Evolutionary conservation across 2,888 invertebrate genomes (phyloP), one percentile per base, ranked within the genome.

Genomic region (Drosophila antonietae): DNA sequence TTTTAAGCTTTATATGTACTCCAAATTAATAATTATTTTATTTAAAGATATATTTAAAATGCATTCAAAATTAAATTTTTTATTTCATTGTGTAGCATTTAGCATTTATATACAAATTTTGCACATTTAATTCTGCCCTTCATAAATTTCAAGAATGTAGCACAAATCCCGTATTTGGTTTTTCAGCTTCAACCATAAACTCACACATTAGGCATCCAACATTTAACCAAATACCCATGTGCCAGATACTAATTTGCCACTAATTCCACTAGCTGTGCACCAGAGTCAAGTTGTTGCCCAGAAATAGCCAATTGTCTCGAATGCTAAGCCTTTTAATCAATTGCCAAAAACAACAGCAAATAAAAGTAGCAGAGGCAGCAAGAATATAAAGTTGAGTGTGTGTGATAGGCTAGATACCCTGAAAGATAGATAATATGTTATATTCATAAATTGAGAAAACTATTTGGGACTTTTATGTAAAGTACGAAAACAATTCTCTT

Each of bases 291-390:
- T 28, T 28, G 28, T 51, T 49, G 15, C 23, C 59, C 74, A 28
- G 39, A 60, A 68, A 72, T 68, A 33, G 76, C 69, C 89, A 87
- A 84, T 87, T 84, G 89, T 87, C 88, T 87, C 58, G 69, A 68
- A 74, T 71, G 74, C 74, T 88, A 89, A 89, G 86, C 86, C 86
- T 75, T 85, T 88, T 83, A 89, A 86, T 86, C 89, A 86, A 89
- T 86, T 89, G 86, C 83, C 79, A 88, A 78, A 88, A 88, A 66
- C 58, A 62, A 53, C 51, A 63, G 43, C 43, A 51, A 44, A 43
- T 56, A 59, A 35, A 47, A 28, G 9, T 18, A 28, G 35, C 1
- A n/a, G 23, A 33, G 15, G 2, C 3, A 23, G 15, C 15, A 2
- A 20, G 15, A 9, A 3, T 5, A 0, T 9, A 0, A 6, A 39